Evolutionary conservation across 2,797 vertebrate genomes (phyloP).

Genomic region (Sorex maritimensis): DNA sequence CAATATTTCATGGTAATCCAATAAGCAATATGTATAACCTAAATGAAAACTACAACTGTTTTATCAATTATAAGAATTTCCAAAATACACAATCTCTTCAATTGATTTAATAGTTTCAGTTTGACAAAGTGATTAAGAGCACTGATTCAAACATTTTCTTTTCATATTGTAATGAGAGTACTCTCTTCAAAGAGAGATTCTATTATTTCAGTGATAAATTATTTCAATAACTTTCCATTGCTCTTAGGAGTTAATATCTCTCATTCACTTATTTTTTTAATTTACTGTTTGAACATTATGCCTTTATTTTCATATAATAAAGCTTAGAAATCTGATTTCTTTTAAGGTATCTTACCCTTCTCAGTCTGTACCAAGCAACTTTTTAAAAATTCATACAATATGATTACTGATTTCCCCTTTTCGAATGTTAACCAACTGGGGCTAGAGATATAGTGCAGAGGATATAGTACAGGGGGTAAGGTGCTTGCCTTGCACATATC

Average conservation of each 20-base stretch:
- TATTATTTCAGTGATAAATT: background rate
- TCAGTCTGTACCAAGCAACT: background rate
- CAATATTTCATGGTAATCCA: background rate
- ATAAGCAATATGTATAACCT: background rate
- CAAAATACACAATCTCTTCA: background rate
- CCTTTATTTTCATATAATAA: background rate
- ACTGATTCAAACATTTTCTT: constrained; percentile 7
- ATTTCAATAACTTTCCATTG: constrained; percentile 18
- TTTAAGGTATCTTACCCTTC: background rate
- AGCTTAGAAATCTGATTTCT: background rate
- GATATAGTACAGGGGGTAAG: too few species aligned
- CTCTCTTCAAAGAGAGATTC: background rate
- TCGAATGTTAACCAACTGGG: too few species aligned
- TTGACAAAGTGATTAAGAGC: background rate
- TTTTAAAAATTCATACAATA: background rate
- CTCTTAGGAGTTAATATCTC: background rate
- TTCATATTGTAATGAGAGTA: background rate
- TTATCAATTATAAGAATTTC: background rate
- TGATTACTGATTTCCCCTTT: background rate
- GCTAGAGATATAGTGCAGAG: too few species aligned
- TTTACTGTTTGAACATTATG: background rate
- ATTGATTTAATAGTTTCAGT: constrained; percentile 40
- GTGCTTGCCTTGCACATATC: too few species aligned
- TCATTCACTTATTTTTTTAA: background rate
- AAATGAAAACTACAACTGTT: background rate